phyloP scores from a whole-genome alignment of 2,113 vertebrate genomes.

The Pelvicachromis taeniatus region DNA sequence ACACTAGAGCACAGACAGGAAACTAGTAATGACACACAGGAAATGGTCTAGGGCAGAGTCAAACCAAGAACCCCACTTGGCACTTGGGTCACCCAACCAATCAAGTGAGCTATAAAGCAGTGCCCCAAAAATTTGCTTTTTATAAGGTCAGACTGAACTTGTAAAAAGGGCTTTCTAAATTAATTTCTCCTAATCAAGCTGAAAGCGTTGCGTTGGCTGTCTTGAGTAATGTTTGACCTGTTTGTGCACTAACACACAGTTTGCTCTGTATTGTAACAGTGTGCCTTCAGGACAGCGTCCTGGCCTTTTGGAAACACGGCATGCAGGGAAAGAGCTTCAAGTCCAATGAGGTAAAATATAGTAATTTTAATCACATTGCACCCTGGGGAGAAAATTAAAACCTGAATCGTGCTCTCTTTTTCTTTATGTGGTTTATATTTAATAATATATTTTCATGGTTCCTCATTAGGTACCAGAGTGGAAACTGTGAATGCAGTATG shows the following conservation, averaged over 20 bases:
- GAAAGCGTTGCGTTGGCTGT: background rate
- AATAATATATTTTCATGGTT: fast-evolving
- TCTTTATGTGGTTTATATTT: background rate
- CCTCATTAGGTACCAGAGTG: background rate
- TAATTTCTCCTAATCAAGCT: background rate
- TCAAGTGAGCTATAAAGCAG: background rate
- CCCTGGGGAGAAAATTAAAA: background rate
- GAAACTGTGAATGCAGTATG: background rate
- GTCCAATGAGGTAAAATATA: slow-evolving; percentile 87
- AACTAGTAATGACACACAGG: background rate
- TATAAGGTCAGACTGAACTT: background rate
- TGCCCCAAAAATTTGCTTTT: background rate
- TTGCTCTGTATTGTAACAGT: slow-evolving; percentile 66
- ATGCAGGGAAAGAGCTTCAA: slow-evolving; percentile 99
- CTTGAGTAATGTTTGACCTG: background rate
- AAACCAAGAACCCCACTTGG: background rate
- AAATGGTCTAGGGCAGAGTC: background rate
- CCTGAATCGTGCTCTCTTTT: background rate
- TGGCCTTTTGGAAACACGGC: slow-evolving; percentile 98
- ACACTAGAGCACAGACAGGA: background rate
- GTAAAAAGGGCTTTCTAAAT: background rate
- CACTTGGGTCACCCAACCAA: background rate
- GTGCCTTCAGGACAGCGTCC: slow-evolving; percentile 96
- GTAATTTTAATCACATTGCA: background rate
- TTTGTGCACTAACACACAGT: background rate